phyloP scores from a whole-genome alignment of 2,888 invertebrate genomes.

The Argynnis bischoffii region DNA sequence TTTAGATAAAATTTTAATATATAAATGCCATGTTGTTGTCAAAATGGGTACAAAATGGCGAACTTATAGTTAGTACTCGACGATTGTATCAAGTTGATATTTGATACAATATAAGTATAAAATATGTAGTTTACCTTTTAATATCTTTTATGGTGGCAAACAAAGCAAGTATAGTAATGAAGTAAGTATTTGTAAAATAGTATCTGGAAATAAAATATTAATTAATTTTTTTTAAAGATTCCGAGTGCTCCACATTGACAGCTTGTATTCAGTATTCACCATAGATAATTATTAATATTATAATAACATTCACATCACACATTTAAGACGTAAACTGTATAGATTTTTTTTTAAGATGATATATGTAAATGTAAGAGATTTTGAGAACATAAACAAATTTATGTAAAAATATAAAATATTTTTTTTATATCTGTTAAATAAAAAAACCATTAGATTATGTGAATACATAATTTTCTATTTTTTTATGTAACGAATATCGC shows the following conservation, averaged over 20 bases:
- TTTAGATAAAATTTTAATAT: slow-evolving; percentile 4
- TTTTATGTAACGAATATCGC: too few relatives aligned
- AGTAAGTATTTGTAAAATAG: background rate
- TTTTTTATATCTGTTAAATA: too few relatives aligned
- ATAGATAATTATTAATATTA: too few relatives aligned
- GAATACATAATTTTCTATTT: too few relatives aligned
- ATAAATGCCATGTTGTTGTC: slow-evolving; percentile 22
- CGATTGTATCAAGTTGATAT: background rate
- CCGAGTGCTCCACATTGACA: background rate
- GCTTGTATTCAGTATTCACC: background rate
- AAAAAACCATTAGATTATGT: too few relatives aligned
- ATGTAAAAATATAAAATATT: too few relatives aligned
- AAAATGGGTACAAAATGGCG: slow-evolving; percentile 40
- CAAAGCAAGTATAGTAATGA: background rate
- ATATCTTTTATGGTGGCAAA: slow-evolving; percentile 4
- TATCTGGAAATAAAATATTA: slow-evolving; percentile 16
- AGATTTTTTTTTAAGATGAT: too few relatives aligned
- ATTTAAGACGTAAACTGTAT: too few relatives aligned
- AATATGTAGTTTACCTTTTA: slow-evolving; percentile 11
- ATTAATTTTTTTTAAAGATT: background rate
- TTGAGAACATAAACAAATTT: too few relatives aligned
- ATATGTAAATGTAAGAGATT: too few relatives aligned
- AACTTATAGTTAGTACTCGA: background rate
- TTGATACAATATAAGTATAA: background rate
- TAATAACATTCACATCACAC: too few relatives aligned